phyloP scores from a whole-genome alignment of 37 sponge, comb jelly and placozoan genomes.

The Axinella damicornis region DNA sequence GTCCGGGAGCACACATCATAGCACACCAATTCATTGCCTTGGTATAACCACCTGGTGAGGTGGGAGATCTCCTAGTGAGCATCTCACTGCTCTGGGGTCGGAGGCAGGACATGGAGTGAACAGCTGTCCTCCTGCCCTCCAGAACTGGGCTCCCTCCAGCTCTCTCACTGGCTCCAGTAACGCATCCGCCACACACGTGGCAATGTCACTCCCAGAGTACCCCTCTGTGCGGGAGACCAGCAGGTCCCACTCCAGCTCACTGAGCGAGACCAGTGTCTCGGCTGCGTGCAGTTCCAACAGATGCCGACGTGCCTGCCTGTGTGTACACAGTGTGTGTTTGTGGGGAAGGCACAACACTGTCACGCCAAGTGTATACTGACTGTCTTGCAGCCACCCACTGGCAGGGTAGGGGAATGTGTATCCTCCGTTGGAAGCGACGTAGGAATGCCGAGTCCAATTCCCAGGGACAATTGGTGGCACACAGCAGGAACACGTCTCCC shows the following conservation, averaged over 20 bases:
- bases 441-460: conserved; percentile 91
- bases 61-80: conserved; percentile 34
- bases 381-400: too few species aligned
- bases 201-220: conserved; percentile 88
- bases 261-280: background rate
- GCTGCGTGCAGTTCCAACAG: conserved; percentile 34
- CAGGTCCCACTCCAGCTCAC: conserved; percentile 63
- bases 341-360: too few species aligned
- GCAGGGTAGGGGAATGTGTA: conserved; percentile 48
- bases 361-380: too few species aligned
- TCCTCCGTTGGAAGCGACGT: conserved; percentile 74
- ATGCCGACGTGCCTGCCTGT: conserved; percentile 41
- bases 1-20: too few species aligned
- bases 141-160: conserved; percentile 58
- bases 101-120: conserved; percentile 21
- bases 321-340: too few species aligned
- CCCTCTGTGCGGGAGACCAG: conserved; percentile 66
- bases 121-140: conserved; percentile 34
- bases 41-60: conserved; percentile 43
- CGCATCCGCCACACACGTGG: conserved; percentile 75
- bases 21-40: background rate
- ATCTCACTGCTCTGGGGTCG: conserved; percentile 12
- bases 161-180: conserved; percentile 79
- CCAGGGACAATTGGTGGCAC: conserved; percentile 96
- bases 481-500: conserved; percentile 74